Percentiles rank a stretch among this genome's conserved stretches.
Conservation (phyloP, 2,797 vertebrate species). For the Sternotherus odoratus region DNA sequence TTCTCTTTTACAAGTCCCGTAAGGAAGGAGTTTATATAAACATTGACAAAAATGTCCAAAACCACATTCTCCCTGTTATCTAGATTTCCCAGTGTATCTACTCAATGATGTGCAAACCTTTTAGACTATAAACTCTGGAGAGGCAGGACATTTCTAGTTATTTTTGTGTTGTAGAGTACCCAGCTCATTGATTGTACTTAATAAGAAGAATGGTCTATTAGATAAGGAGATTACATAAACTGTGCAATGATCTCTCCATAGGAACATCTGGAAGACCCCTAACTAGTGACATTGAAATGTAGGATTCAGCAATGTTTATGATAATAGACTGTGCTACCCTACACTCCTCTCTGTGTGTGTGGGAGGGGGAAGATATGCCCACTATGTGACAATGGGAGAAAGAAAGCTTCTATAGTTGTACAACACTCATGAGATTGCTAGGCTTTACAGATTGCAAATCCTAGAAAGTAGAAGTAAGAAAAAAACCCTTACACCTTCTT, state of each 20-base stretch:
- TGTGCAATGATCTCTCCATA: background rate
- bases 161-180: background rate
- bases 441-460: background rate
- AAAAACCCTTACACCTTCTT: background rate
- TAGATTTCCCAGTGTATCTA: background rate
- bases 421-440: background rate
- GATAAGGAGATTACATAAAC: background rate
- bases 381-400: background rate
- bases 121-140: background rate
- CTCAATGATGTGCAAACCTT: background rate
- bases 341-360: fast-evolving
- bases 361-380: background rate
- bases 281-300: background rate
- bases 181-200: background rate
- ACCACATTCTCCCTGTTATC: background rate
- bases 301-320: background rate
- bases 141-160: background rate
- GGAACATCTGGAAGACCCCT: background rate
- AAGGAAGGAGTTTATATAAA: background rate
- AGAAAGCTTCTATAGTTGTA: background rate
- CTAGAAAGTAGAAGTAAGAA: background rate
- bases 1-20: background rate
- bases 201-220: background rate
- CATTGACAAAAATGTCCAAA: background rate
- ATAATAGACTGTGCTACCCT: background rate